These are phyloP conservation scores for Oryzaephilus surinamensis DNA, from an alignment of 1,140 invertebrate species.

Conservation along the genomic window DNA sequence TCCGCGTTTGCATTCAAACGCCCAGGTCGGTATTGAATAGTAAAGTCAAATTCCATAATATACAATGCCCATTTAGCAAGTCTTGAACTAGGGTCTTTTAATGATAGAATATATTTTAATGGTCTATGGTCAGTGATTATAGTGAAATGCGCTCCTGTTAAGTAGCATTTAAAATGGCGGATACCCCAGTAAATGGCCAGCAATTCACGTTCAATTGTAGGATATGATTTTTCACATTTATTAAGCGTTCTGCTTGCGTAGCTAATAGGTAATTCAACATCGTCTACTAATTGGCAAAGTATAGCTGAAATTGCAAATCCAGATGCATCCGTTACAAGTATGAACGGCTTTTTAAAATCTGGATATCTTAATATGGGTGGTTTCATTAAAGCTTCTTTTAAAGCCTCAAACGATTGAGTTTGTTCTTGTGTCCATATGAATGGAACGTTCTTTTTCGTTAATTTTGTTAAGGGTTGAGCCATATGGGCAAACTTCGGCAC, in stretches of 20 bases:
- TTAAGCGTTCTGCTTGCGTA: slow-evolving; percentile 27
- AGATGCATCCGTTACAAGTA: slow-evolving; percentile 18
- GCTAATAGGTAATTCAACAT: slow-evolving; percentile 16
- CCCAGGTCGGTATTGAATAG: background rate
- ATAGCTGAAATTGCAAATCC: slow-evolving; percentile 16
- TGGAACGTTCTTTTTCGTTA: background rate
- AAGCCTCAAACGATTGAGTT: slow-evolving; percentile 12
- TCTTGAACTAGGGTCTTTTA: background rate
- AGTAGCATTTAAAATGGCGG: slow-evolving; percentile 26
- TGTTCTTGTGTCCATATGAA: slow-evolving; percentile 5
- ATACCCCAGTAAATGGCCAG: slow-evolving; percentile 36
- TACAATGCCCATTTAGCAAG: background rate
- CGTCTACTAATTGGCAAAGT: slow-evolving; percentile 17
- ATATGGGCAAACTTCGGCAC: slow-evolving; percentile 2
- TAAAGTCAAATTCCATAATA: background rate
- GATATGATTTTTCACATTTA: slow-evolving; percentile 34
- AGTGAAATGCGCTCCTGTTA: slow-evolving; percentile 14
- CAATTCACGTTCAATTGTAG: slow-evolving; percentile 33
- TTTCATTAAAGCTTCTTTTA: slow-evolving; percentile 17
- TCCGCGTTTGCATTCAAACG: background rate
- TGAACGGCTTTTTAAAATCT: slow-evolving; percentile 17
- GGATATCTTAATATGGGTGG: slow-evolving; percentile 20
- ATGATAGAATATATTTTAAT: background rate
- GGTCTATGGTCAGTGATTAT: background rate
- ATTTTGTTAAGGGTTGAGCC: background rate